These are phyloP conservation scores for Phoebastria nigripes DNA, from an alignment of 2,797 vertebrate species.

Conservation along the genomic window DNA sequence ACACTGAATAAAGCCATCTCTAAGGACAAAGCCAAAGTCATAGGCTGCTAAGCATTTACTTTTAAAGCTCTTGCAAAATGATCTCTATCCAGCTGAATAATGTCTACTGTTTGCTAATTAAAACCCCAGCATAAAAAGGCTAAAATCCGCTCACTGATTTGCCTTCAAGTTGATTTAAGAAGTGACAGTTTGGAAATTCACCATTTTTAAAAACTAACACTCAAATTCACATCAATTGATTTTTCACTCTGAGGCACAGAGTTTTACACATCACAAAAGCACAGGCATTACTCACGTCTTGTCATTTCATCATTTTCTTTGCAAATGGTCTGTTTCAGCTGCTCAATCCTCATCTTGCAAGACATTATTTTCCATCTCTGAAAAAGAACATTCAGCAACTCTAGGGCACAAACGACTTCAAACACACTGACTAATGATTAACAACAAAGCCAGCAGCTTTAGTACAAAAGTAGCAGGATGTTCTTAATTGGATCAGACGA, in stretches of 20 bases:
- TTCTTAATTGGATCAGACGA: background rate
- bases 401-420: background rate
- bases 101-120: slow-evolving; percentile 34
- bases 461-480: background rate
- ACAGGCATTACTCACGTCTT: slow-evolving; percentile 79
- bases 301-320: slow-evolving; percentile 87
- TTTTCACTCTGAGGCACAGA: background rate
- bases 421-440: background rate
- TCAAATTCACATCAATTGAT: background rate
- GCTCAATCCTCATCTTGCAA: slow-evolving; percentile 93
- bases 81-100: slow-evolving; percentile 32
- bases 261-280: background rate
- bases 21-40: slow-evolving; percentile 22
- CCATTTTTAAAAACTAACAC: background rate
- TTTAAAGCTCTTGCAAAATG: slow-evolving; percentile 17
- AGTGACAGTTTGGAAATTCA: rapidly evolving
- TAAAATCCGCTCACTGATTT: background rate
- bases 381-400: slow-evolving; percentile 48
- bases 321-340: slow-evolving; percentile 90
- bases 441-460: slow-evolving; percentile 16
- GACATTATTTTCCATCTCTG: slow-evolving; percentile 99
- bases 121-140: background rate
- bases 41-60: slow-evolving; percentile 1
- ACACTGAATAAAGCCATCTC: background rate
- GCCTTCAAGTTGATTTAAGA: background rate